Evolutionary conservation across 2,797 vertebrate species (phyloP).

Genomic region (Leontopithecus rosalia): DNA sequence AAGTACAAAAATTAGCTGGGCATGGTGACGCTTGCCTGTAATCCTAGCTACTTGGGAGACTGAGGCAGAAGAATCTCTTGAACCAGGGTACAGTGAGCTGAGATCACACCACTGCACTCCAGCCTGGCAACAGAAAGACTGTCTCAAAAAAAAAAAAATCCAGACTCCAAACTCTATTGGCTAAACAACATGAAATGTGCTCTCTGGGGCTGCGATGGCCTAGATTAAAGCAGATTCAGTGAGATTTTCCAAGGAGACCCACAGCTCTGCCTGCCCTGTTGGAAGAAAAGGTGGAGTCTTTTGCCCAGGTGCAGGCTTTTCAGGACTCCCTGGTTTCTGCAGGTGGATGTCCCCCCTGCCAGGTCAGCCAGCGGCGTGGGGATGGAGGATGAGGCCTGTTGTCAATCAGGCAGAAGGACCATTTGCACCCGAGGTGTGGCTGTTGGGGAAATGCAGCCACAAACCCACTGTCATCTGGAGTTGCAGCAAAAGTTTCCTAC

Average conservation of each 20-base stretch:
- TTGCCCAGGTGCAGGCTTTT: neutral
- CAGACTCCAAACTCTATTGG: neutral
- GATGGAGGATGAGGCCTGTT: neutral
- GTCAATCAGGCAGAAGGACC: neutral
- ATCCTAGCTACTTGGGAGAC: too few species aligned
- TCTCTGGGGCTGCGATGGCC: fast-evolving
- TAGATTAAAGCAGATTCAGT: fast-evolving
- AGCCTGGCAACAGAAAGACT: too few species aligned
- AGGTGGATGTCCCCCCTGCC: neutral
- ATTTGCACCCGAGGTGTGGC: neutral
- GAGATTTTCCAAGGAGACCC: neutral
- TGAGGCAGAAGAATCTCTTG: too few species aligned
- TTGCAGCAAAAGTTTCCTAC: neutral
- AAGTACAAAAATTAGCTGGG: too few species aligned
- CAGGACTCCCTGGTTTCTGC: neutral
- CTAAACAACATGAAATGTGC: fast-evolving
- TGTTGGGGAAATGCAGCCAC: fast-evolving
- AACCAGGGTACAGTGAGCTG: too few species aligned
- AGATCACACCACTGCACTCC: too few species aligned
- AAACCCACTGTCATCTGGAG: neutral
- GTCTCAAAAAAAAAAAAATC: neutral
- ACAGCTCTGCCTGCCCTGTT: neutral
- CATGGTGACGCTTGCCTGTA: too few species aligned
- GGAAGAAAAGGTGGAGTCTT: neutral
- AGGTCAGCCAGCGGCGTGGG: neutral